Evolutionary conservation across 2,797 vertebrate species (phyloP), one percentile per base, ranked within the genome.

Genomic region (Cercopithecus hamlyni): DNA sequence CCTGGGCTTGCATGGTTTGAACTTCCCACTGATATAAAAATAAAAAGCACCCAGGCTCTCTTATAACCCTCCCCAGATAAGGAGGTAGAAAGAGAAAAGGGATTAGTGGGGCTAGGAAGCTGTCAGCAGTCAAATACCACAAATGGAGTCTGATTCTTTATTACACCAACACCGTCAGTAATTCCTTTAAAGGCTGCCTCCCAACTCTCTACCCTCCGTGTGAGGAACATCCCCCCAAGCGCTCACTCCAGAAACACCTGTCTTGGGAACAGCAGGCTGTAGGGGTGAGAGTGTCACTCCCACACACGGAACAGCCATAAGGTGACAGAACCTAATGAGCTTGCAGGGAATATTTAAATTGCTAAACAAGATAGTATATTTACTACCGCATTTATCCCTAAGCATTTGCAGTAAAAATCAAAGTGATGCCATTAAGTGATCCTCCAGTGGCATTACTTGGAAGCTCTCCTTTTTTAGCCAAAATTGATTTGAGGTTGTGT

Each of bases 401-500:
- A 97, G 92, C 88, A 91, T 96, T 96, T 75, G 96, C 95, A 96
- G 75, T 97, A 97, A 98, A 97, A 97, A 98, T 96, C 96, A 93
- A 97, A 97, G 82, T 73, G 85, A 96, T 75, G 85, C 88, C 95
- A 91, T 96, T 98, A 88, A 22, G 90, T 84, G 88, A 87, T 96
- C 76, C 94, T 96, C 97, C 39, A 13, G 90, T 64, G 96, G 85
- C 88, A 76, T 45, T 94, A 87, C 95, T 96, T 96, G 92, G 96
- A 97, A 97, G 90, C 90, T 61, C 90, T 97, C 82, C 80, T 83
- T 95, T 94, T 92, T 91, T 43, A 87, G 85, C 79, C 45, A 58
- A 93, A 97, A 98, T 94, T 98, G 94, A 97, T 96, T 93, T 95
- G 94, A 58, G 86, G 90, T 76, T 96, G 82, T 93, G 24, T 84